Base-by-base conservation (phyloP, 2,797 vertebrate genomes). In the Lemur catta region DNA sequence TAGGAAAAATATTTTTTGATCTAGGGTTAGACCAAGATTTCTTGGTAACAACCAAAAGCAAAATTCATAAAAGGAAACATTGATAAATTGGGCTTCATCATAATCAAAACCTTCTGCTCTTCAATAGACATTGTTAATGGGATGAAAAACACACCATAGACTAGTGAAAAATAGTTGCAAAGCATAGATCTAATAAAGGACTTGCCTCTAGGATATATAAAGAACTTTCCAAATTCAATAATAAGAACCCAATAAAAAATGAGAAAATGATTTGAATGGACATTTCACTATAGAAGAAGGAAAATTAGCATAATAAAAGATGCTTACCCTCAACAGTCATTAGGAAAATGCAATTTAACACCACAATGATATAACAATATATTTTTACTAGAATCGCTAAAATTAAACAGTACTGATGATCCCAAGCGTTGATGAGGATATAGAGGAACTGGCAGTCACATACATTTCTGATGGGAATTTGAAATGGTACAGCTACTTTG, bases 271-370 rank as follows among this genome's bases (percentile, higher is more conserved):
- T 92, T 92, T 80, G 46, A 87, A 79, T 12, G 84, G 76, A 46
- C 33, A 84, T 84, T 75, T 57, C 33, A 67, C 52, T 55, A 76
- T 46, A 69, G n/a, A 74, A 84, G 24, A 95, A 72, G 52, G 43
- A 59, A 91, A 94, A 67, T 89, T 78, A 78, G n/a, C 55, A 82
- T 69, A 55, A 33, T 33, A 89, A 94, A 86, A 80, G 43, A 79
- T 41, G 24, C 11, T 86, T n/a, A 46, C 38, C 24, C 33, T 78
- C 30, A 69, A 18, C 7, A 97, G 38, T 22, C 46, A 75, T 80
- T 91, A 91, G 43, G 26, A 61, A 94, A 92, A 82, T 80, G 30
- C 15, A 86, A 38, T 81, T 92, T 80, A 95, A 80, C 5, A 71
- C n/a, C 12, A 63, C 57, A 88, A 69, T 52, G 20, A 90, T 89